Evolutionary conservation across 2,113 vertebrate species (phyloP).

Genomic region (Tychaedon coryphoeus): DNA sequence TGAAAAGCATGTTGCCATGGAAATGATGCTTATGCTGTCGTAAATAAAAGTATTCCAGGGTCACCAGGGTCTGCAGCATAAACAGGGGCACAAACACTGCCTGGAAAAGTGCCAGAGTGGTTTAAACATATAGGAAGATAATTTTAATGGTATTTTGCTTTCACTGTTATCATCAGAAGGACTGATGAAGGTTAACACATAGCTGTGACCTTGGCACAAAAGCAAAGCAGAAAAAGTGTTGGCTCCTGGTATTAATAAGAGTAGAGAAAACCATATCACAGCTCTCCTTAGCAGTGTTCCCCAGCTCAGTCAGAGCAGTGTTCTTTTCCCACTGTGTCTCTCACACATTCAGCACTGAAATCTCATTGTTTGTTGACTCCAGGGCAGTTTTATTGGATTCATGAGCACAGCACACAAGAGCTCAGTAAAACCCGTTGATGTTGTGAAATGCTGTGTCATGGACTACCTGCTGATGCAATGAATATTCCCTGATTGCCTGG

Average conservation of each 20-base stretch:
- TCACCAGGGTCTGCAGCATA: conserved; percentile 70
- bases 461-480: not conserved
- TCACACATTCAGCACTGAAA: not conserved
- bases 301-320: not conserved
- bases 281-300: not conserved
- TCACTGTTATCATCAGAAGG: not conserved
- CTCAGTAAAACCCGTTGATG: not conserved
- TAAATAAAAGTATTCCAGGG: conserved; percentile 81
- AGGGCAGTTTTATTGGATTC: not conserved
- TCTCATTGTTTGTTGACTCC: not conserved
- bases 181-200: not conserved
- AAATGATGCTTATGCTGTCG: conserved; percentile 74
- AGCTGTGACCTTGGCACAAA: not conserved
- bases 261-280: not conserved
- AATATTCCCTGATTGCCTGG: not conserved
- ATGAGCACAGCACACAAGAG: not conserved
- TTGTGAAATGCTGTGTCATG: not conserved
- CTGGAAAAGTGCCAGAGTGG: conserved; percentile 62
- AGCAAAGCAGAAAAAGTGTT: not conserved
- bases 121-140: conserved; percentile 44
- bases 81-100: conserved; percentile 69
- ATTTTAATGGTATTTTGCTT: conserved; percentile 12
- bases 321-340: not conserved
- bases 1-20: conserved; percentile 79
- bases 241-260: not conserved